Base-by-base conservation (phyloP, 1,140 invertebrate genomes). In the Thaumatotibia leucotreta region DNA sequence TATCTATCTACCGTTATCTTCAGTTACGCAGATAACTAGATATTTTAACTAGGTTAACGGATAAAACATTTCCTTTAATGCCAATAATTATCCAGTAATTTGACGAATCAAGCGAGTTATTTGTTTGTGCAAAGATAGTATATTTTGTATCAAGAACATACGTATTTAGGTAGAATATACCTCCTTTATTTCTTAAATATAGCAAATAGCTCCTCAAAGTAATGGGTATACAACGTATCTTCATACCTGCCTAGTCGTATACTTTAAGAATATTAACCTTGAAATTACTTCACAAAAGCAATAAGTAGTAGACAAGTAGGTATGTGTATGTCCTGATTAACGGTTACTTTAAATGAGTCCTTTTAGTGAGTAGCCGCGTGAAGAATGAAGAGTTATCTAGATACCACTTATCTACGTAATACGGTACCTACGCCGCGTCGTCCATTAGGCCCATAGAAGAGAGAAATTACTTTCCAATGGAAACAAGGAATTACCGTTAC, bases 401-500 rank as follows among this genome's bases (percentile, higher is more conserved):
- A 77, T 79, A 80, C 71, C 49, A 74, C 69, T 83, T 80, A 87
- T 80, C 77, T 77, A 31, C 67, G 54, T 66, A 65, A 66, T 70
- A 73, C 67, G 61, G 70, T 70, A 72, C 71, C 52, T 73, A 73
- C 33, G 39, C 67, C 39, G 24, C 23, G 67, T 67, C 72, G 70
- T 81, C 76, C 80, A 83, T 87, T 85, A 81, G 65, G 62, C 23
- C 68, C 72, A 49, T 75, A 73, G 63, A 75, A 71, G 52, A 62
- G 67, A 76, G 73, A 77, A 79, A 81, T 72, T 69, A 65, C 69
- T 75, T 72, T 50, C 45, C 24, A 49, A 52, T 52, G 31, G n/a
- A 35, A 62, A 54, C 64, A 70, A 74, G 63, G 68, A 74, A 70
- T 69, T 85, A 79, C 88, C 83, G 83, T 88, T 88, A 85, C 72